Conservation (phyloP, 2,113 vertebrate genomes). For the Chlorodrepanis virens region DNA sequence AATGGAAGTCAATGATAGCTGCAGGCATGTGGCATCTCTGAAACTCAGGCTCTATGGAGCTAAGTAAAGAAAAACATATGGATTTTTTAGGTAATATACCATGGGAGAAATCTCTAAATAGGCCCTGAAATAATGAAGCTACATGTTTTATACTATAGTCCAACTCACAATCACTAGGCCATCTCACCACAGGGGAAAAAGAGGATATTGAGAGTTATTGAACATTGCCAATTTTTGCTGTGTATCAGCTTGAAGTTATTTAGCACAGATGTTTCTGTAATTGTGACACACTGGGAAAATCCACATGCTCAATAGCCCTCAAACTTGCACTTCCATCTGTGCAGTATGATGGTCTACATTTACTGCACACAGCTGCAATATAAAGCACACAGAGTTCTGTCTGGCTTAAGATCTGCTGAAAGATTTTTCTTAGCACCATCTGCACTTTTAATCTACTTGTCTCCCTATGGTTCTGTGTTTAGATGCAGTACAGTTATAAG, state of each 20-base stretch:
- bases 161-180: constrained; percentile 62
- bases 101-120: constrained; percentile 69
- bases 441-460: constrained; percentile 45
- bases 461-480: background rate
- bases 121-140: constrained; percentile 66
- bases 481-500: background rate
- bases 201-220: constrained; percentile 70
- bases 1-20: constrained; percentile 50
- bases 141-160: constrained; percentile 59
- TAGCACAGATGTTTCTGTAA: constrained; percentile 82
- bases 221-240: constrained; percentile 77
- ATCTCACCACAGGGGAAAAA: constrained; percentile 58
- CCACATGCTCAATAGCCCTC: constrained; percentile 76
- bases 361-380: constrained; percentile 38
- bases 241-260: constrained; percentile 80
- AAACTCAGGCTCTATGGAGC: constrained; percentile 7
- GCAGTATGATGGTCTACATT: constrained; percentile 59
- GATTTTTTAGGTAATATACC: constrained; percentile 66
- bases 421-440: constrained; percentile 13
- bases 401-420: constrained; percentile 58
- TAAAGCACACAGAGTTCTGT: constrained; percentile 37
- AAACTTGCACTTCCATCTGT: constrained; percentile 77
- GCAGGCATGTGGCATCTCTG: constrained; percentile 37
- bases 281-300: constrained; percentile 80
- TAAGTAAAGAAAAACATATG: constrained; percentile 62